Evolutionary conservation across 2,888 invertebrate species (phyloP), one percentile per base, ranked within the genome.

Genomic region (Melitaea athalia): DNA sequence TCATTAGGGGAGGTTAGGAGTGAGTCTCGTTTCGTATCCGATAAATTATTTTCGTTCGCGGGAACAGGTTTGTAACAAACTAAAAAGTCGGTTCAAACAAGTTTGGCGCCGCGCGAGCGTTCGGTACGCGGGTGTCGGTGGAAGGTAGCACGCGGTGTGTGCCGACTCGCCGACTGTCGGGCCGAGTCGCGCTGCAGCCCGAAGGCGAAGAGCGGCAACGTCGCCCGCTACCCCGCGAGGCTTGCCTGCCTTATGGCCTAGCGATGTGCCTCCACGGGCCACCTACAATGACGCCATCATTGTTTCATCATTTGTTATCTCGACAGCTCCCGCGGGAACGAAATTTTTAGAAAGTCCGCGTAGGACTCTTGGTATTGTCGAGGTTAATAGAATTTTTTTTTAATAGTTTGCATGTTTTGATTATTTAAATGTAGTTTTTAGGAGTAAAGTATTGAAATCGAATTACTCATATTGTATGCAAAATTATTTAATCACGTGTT

Each of bases 271-370:
- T 81, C 77, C 78, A 76, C 79, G 73, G 79, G 80, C 82, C 67
- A 67, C 47, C 83, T 81, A 81, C 75, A 80, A 82, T 80, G 79
- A 81, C 79, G 80, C 81, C 84, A 81, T 86, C 85, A 85, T 85
- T 86, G 82, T 84, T 87, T 84, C 84, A 85, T 85, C 84, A 85
- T 86, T 84, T 83, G 80, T 83, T 86, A 86, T 83, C 83, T 80
- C 76, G 79, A 75, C 57, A 74, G 76, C 75, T 85, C 82, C 81
- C 79, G 76, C 76, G 79, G 82, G 81, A 80, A 81, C 76, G 75
- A 74, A 71, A 78, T 80, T 80, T 79, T 76, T 77, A 62, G 63
- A 59, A 57, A 57, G 50, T 64, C 68, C 33, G 31, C 53, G 33
- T 33, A 11, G n/a, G n/a, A n/a, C n/a, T n/a, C n/a, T n/a, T n/a